phyloP scores from a whole-genome alignment of 1,140 invertebrate genomes.

The Apis mellifera region DNA sequence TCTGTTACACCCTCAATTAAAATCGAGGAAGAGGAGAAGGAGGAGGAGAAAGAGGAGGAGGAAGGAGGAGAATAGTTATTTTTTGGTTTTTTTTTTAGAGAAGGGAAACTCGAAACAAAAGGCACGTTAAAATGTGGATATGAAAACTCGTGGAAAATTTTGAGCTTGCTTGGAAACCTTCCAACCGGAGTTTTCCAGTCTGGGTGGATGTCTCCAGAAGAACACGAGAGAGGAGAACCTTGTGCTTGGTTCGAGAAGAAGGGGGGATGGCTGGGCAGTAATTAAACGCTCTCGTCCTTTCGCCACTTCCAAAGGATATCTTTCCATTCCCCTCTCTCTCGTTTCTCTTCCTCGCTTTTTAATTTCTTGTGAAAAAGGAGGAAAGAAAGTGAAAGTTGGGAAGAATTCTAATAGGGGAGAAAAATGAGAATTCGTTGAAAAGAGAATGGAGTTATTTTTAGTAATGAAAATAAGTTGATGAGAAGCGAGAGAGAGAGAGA shows the following conservation, averaged over 20 bases:
- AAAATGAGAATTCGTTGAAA: no score
- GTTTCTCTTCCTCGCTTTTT: not conserved
- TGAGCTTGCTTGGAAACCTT: not conserved
- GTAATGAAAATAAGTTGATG: no score
- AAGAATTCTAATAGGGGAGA: no score
- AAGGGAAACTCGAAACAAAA: not conserved
- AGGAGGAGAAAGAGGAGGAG: no score
- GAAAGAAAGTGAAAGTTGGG: no score
- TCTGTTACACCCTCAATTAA: no score
- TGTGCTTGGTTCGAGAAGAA: constrained; percentile 2
- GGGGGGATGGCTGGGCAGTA: constrained; percentile 33
- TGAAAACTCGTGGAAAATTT: not conserved
- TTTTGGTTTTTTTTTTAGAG: no score
- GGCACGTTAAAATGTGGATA: not conserved
- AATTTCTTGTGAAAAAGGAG: no score
- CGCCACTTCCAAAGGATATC: not conserved
- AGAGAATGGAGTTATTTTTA: no score
- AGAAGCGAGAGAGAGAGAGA: no score
- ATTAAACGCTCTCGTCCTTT: constrained; percentile 52
- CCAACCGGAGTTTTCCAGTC: not conserved
- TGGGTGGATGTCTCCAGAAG: not conserved
- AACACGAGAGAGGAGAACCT: not conserved
- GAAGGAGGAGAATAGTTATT: no score
- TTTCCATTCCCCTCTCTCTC: not conserved
- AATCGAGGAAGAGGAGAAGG: no score